Evolutionary conservation across 2,888 invertebrate species (phyloP), one percentile per base, ranked within the genome.

Genomic region (Drosophila mercatorum): DNA sequence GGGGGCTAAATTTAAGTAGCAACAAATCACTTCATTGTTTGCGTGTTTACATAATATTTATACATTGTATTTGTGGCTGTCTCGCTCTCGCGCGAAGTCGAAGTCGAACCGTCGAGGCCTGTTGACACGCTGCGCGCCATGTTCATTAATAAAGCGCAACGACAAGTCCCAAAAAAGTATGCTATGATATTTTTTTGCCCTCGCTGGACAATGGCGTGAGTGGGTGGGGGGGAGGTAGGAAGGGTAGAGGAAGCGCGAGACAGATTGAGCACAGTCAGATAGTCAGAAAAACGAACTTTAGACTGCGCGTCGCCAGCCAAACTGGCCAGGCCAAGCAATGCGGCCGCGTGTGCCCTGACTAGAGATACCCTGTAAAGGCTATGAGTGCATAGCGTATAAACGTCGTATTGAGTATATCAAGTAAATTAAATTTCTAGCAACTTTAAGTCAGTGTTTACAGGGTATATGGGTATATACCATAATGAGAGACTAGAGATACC

Each of bases 21-120:
- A 86, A 85, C 80, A 90, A 90, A 90, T 90, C 88, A 82, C 81
- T 89, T 88, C 83, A 90, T 89, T 87, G 88, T 88, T 90, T 82
- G 85, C 82, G 79, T 85, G 89, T 85, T 88, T 88, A 85, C 85
- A 88, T 87, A 85, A 87, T 84, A 88, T 88, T 85, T 88, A 83
- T 88, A 86, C 89, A 83, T 72, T 86, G 87, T 83, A 78, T 67
- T 56, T 61, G 60, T 52, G 55, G 55, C 36, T 26, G 46, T 43
- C 58, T 49, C 46, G 22, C 43, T 52, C 43, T 58, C 26, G 11
- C 58, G 59, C 46, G 6, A 26, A 44, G 17, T 17, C 17, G 17
- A 17, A 17, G 17, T 22, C 44, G 22, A 40, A 40, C 44, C 22
- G 44, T 1, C 22, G 34, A 47, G 28, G 53, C 68, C 44, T 83